Conservation (phyloP, 35 echinoderm and acorn worm genomes). For the Ophiothrix spiculata region DNA sequence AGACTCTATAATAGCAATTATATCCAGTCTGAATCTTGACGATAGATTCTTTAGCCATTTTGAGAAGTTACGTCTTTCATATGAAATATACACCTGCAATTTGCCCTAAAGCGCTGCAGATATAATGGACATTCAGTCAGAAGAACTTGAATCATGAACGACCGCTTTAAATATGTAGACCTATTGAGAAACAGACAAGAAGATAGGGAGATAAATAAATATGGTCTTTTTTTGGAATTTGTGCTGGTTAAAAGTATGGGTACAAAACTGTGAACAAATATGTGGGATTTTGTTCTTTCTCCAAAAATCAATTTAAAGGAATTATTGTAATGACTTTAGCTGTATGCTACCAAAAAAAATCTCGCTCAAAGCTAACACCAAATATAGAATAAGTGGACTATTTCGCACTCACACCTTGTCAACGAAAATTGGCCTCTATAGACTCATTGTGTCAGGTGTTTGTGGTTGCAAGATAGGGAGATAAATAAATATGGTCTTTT, state of each 20-base stretch:
- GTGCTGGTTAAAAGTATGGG: not conserved
- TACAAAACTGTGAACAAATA: not conserved
- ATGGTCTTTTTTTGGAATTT: not conserved
- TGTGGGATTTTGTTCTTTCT: not conserved
- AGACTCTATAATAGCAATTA: constrained; percentile 9
- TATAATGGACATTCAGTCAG: not conserved
- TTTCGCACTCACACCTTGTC: not conserved
- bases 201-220: not conserved
- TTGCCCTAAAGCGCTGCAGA: not conserved
- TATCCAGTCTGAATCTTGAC: not conserved
- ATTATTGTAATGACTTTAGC: not conserved
- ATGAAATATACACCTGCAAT: not conserved
- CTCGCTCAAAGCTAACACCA: no score
- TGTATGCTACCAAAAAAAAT: no score
- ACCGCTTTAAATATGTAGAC: not conserved
- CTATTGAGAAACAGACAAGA: not conserved
- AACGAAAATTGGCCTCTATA: constrained; percentile 5
- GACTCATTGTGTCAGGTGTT: not conserved
- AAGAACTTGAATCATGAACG: constrained; percentile 3
- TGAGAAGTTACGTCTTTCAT: not conserved
- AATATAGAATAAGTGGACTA: not conserved
- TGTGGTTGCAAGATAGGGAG: not conserved
- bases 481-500: not conserved
- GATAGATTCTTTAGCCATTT: constrained; percentile 5
- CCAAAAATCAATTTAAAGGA: not conserved